These are phyloP conservation scores for Clepsis dumicolana DNA, from an alignment of 2,888 invertebrate species.

Conservation along the genomic window DNA sequence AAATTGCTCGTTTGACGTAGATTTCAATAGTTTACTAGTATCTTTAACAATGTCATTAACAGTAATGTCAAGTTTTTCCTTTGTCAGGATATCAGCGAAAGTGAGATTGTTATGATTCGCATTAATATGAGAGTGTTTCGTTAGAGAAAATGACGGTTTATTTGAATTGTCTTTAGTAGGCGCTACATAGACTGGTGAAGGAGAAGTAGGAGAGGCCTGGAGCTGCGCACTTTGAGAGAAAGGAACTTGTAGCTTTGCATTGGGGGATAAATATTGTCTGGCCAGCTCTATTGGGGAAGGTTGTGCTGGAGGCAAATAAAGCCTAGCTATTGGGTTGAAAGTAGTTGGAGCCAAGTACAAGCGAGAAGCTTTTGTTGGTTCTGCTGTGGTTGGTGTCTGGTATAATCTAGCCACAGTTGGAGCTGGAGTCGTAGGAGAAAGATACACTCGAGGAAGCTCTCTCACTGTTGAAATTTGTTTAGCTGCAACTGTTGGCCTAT, in stretches of 20 bases:
- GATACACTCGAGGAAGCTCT: slow-evolving; percentile 55
- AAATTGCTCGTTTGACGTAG: slow-evolving; percentile 61
- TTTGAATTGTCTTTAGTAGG: slow-evolving; percentile 49
- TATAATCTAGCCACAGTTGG: slow-evolving; percentile 58
- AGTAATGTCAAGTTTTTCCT: slow-evolving; percentile 74
- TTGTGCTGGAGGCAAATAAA: slow-evolving; percentile 67
- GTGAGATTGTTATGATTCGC: slow-evolving; percentile 67
- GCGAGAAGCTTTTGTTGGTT: slow-evolving; percentile 63
- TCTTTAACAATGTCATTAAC: slow-evolving; percentile 76
- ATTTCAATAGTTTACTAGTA: slow-evolving; percentile 67
- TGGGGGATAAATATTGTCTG: slow-evolving; percentile 66
- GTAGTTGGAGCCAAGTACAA: slow-evolving; percentile 69
- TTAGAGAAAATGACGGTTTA: slow-evolving; percentile 55
- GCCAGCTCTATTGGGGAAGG: slow-evolving; percentile 53
- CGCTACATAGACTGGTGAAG: slow-evolving; percentile 52
- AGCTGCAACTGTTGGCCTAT: slow-evolving; percentile 55
- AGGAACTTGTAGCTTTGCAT: slow-evolving; percentile 51
- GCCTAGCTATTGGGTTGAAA: slow-evolving; percentile 63
- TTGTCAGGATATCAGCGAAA: slow-evolving; percentile 75
- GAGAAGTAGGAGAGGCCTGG: slow-evolving; percentile 55
- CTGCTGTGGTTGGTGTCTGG: slow-evolving; percentile 54
- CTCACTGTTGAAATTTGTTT: slow-evolving; percentile 51
- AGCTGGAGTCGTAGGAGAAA: slow-evolving; percentile 57
- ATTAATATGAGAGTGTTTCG: slow-evolving; percentile 57
- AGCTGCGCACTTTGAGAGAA: slow-evolving; percentile 60